Evolutionary conservation across 2,888 invertebrate species (phyloP), one percentile per base, ranked within the genome.

Genomic region (Zootermopsis nevadensis): DNA sequence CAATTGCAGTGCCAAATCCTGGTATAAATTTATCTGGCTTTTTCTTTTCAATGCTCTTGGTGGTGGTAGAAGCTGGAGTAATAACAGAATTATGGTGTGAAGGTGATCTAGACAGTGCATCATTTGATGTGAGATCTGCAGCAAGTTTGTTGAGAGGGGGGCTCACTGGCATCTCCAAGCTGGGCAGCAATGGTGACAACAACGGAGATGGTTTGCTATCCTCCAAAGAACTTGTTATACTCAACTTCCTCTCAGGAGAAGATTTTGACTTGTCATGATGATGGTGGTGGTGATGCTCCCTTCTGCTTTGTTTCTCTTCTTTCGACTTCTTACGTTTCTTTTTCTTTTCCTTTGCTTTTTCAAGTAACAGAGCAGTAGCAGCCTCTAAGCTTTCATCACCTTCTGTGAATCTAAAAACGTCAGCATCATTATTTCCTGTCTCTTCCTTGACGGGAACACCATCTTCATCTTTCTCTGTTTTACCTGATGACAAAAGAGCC

Each of bases 281-380:
- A 85, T 92, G 92, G 85, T 92, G 92, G 85, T 93, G 93, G 87
- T 93, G 93, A 87, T 93, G 93, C 85, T 93, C 92, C 87, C 92
- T 93, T 60, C 94, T 93, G 87, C 92, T 93, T 86, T 93, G 93
- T 85, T 93, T 92, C 85, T 96, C 96, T 87, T 96, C 96, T 88
- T 94, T 95, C 82, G 93, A 95, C 88, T 94, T 95, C 89, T 96
- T 96, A 87, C 95, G 94, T 89, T 96, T 96, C 90, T 96, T 96
- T 89, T 95, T 96, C 89, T 94, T 95, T 86, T 96, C 95, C 88
- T 94, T 95, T 81, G 91, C 93, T 89, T 92, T 91, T 87, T 91
- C 85, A 22, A 80, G 42, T 19, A 74, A n/a, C 30, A 83, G 30
- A 33, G 81, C 86, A 3, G 89, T 88, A 33, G 90, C 88, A 0